Evolutionary conservation across 2,113 vertebrate genomes (phyloP).

Genomic region (Leucopternis melanops): DNA sequence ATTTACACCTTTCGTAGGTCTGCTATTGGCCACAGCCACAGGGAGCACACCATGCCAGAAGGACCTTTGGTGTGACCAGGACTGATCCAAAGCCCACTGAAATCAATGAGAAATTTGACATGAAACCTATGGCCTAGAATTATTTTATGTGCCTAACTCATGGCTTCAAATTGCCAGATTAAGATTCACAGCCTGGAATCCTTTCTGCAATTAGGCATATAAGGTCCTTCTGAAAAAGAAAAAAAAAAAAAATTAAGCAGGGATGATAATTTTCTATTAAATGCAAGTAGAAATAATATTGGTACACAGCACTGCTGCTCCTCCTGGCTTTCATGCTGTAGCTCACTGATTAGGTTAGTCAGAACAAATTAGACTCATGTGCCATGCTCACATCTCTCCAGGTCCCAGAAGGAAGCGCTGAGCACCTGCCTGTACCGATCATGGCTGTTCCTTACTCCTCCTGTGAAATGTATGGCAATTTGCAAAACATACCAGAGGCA

Average conservation of each 20-base stretch:
- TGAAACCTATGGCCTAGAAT: neutral
- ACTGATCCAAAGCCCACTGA: neutral
- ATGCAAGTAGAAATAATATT: neutral
- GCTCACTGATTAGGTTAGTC: neutral
- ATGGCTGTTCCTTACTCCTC: fast-evolving
- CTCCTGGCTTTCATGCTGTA: neutral
- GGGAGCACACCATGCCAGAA: neutral
- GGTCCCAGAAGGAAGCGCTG: neutral
- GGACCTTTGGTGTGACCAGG: neutral
- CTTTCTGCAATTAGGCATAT: neutral
- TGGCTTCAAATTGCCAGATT: neutral
- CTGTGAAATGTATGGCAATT: neutral
- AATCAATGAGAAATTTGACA: neutral
- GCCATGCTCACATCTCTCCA: neutral
- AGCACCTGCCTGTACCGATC: neutral
- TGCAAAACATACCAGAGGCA: neutral
- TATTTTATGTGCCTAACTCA: neutral
- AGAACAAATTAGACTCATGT: neutral
- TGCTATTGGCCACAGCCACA: neutral
- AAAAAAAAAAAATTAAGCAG: neutral
- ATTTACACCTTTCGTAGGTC: neutral
- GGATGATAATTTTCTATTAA: neutral
- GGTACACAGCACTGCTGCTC: neutral
- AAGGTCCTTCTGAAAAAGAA: neutral
- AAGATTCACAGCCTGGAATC: neutral